Percentiles rank a stretch among this genome's conserved stretches.
phyloP scores from a whole-genome alignment of 2,888 invertebrate genomes.

The Trichacis sp. region DNA sequence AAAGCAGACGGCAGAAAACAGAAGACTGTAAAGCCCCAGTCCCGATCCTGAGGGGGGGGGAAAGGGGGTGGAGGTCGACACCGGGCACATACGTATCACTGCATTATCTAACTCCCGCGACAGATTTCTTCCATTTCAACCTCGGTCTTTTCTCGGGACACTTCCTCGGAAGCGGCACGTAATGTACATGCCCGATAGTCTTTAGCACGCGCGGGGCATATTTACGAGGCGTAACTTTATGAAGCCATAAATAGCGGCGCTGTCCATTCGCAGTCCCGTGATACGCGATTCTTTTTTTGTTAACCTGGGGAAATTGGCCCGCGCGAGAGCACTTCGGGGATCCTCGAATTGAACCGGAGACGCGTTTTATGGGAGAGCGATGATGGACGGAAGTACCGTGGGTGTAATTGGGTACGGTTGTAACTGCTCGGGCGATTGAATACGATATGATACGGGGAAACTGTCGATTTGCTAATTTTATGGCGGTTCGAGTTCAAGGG shows the following conservation, averaged over 20 bases:
- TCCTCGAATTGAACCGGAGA: constrained; percentile 25
- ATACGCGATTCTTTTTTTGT: constrained; percentile 37
- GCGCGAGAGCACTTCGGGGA: constrained; percentile 32
- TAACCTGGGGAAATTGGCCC: constrained; percentile 35
- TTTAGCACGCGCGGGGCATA: constrained; percentile 27
- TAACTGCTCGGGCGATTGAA: too few relatives aligned
- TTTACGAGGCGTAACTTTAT: constrained; percentile 35
- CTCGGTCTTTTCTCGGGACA: background rate
- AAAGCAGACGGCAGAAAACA: constrained; percentile 35
- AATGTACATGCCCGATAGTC: constrained; percentile 8
- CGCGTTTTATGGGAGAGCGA: constrained; percentile 30
- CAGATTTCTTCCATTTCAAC: constrained; percentile 25
- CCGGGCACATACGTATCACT: constrained; percentile 65
- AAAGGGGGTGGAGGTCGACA: constrained; percentile 33
- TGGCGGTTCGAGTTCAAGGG: too few relatives aligned
- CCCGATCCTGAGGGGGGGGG: constrained; percentile 28
- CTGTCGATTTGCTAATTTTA: background rate
- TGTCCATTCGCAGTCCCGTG: constrained; percentile 40
- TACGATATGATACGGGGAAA: background rate
- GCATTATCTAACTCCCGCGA: constrained; percentile 60
- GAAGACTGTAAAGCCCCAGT: constrained; percentile 36
- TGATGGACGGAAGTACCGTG: constrained; percentile 30
- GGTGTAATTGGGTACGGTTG: constrained; percentile 25
- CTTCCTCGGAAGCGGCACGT: constrained; percentile 4
- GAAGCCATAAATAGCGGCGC: constrained; percentile 41